These are phyloP conservation scores for Tachina fera DNA, from an alignment of 2,888 invertebrate genomes.

Conservation along the genomic window DNA sequence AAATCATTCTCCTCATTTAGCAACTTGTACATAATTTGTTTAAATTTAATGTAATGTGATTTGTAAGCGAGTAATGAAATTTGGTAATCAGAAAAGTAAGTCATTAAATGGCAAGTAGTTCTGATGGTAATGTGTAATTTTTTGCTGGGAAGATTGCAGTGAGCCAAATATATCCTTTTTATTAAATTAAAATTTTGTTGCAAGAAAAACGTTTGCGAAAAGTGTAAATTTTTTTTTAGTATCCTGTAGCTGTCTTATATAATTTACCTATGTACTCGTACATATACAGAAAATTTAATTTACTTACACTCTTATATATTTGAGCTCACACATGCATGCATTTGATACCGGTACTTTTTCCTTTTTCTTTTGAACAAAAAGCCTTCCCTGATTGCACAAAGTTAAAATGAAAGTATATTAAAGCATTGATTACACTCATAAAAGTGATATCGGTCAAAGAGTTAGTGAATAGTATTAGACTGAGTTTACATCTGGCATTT, in stretches of 20 bases:
- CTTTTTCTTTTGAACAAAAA: constrained; percentile 34
- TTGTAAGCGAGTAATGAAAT: too few species aligned
- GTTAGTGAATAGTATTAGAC: too few species aligned
- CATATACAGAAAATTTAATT: not conserved
- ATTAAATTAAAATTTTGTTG: not conserved
- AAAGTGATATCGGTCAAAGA: not conserved
- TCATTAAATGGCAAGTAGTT: too few species aligned
- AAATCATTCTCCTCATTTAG: too few species aligned
- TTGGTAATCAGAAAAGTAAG: too few species aligned
- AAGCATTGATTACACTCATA: constrained; percentile 17
- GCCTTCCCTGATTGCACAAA: constrained; percentile 33
- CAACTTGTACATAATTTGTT: too few species aligned
- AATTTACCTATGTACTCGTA: not conserved
- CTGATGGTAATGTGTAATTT: too few species aligned
- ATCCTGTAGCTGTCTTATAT: constrained; percentile 3
- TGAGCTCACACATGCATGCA: not conserved
- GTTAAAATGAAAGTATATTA: constrained; percentile 32
- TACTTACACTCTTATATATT: not conserved
- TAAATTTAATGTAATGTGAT: too few species aligned
- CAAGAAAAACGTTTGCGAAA: not conserved
- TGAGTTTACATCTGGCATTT: too few species aligned
- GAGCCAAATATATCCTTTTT: not conserved
- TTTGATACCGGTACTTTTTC: constrained; percentile 7
- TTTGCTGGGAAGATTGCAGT: too few species aligned
- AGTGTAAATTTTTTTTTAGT: not conserved